These are phyloP conservation scores for Spialia ferax DNA, from an alignment of 2,888 invertebrate genomes.

Conservation along the genomic window DNA sequence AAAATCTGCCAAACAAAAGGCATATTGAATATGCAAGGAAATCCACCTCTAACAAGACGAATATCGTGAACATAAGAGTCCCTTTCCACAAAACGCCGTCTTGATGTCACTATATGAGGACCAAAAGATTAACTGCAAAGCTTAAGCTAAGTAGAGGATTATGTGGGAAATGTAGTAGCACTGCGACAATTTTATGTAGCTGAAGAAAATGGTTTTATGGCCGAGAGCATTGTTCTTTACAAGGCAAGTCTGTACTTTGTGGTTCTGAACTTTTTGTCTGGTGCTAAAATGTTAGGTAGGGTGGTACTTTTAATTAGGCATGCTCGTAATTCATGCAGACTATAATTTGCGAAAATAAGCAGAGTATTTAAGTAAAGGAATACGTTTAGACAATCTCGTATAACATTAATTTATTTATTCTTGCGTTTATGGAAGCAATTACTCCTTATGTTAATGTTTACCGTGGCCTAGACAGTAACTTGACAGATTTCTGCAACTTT, in stretches of 20 bases:
- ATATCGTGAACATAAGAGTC: conserved; percentile 1
- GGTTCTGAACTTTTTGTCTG: conserved; percentile 12
- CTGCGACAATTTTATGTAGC: conserved; percentile 41
- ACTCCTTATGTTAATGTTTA: no score
- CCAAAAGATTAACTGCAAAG: conserved; percentile 41
- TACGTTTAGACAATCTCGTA: not conserved
- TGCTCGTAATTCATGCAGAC: not conserved
- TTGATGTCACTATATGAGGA: conserved; percentile 38
- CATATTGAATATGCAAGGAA: conserved; percentile 14
- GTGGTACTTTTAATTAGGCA: conserved; percentile 14
- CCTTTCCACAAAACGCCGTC: conserved; percentile 27
- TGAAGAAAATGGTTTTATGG: conserved; percentile 38
- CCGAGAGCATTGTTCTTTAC: conserved; percentile 25
- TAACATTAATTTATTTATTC: not conserved
- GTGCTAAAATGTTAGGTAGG: not conserved
- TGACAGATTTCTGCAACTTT: no score
- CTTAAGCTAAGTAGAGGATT: conserved; percentile 40
- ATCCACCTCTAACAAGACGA: not conserved
- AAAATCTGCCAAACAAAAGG: conserved; percentile 15
- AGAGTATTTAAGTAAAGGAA: not conserved
- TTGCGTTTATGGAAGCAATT: no score
- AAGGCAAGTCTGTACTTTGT: conserved; percentile 17
- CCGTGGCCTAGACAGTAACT: no score
- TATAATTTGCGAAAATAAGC: conserved; percentile 5
- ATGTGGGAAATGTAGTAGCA: conserved; percentile 39